Evolutionary conservation across 2,888 invertebrate genomes (phyloP).

Genomic region (Philaethria dido): DNA sequence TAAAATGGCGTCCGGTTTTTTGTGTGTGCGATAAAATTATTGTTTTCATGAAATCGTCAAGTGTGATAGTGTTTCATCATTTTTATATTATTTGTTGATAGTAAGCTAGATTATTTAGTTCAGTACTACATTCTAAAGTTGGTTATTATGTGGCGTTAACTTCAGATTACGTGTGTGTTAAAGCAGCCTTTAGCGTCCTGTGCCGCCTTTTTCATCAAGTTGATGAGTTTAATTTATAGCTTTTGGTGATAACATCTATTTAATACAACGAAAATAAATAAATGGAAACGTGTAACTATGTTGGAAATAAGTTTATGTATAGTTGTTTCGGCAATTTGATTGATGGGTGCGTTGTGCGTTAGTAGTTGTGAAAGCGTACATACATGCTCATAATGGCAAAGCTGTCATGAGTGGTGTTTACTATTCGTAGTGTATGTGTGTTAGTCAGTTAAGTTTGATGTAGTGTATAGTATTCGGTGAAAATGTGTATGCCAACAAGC

Average conservation of each 20-base stretch:
- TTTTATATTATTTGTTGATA: conserved; percentile 47
- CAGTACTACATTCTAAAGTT: conserved; percentile 49
- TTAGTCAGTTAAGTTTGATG: conserved; percentile 71
- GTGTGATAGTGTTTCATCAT: conserved; percentile 52
- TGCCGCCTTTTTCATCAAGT: conserved; percentile 74
- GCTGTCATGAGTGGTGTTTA: conserved; percentile 82
- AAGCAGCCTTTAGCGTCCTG: conserved; percentile 73
- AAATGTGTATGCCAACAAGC: conserved; percentile 83
- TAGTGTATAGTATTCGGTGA: conserved; percentile 60
- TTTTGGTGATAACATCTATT: conserved; percentile 34
- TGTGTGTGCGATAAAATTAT: conserved; percentile 81
- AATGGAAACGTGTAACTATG: conserved; percentile 29
- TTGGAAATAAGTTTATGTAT: conserved; percentile 41
- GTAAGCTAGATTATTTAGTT: conserved; percentile 50
- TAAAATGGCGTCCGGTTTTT: conserved; percentile 83
- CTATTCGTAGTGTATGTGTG: conserved; percentile 75
- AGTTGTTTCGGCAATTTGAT: conserved; percentile 66
- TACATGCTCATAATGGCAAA: conserved; percentile 78
- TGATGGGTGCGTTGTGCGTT: conserved; percentile 75
- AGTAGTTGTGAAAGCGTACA: conserved; percentile 81
- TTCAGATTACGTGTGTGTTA: conserved; percentile 69
- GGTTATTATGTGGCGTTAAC: conserved; percentile 47
- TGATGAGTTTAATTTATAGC: conserved; percentile 61
- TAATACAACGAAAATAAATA: conserved; percentile 51
- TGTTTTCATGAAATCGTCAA: conserved; percentile 68